These are phyloP conservation scores for Leptocoma aspasia DNA, from an alignment of 2,113 vertebrate genomes.

Conservation along the genomic window DNA sequence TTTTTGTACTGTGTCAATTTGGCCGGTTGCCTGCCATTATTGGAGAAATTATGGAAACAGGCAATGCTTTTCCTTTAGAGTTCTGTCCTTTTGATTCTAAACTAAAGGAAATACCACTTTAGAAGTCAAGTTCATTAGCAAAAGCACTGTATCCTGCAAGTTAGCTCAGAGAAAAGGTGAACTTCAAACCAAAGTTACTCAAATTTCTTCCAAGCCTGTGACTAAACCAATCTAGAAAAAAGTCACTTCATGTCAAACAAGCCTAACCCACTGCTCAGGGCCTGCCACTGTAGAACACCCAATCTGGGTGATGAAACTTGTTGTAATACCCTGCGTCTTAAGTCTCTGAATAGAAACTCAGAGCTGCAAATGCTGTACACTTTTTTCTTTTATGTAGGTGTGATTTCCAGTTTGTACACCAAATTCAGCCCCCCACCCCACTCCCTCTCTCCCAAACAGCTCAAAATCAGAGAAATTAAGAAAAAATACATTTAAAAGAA, in stretches of 20 bases:
- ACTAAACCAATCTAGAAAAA: background rate
- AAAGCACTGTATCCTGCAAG: background rate
- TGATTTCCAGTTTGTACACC: background rate
- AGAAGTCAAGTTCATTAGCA: background rate
- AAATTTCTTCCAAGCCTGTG: background rate
- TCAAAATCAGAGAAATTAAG: background rate
- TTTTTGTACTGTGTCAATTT: background rate
- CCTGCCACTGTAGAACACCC: rapidly evolving
- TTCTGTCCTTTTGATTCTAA: background rate
- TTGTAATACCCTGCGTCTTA: background rate
- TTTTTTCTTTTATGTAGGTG: background rate
- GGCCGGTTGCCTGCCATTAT: background rate
- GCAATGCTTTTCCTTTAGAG: background rate
- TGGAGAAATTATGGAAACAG: background rate
- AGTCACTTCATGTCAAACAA: background rate
- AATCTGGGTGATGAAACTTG: background rate
- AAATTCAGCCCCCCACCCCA: background rate
- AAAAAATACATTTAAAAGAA: background rate
- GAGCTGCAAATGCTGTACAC: background rate
- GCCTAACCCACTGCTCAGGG: background rate
- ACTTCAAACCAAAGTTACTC: background rate
- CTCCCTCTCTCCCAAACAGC: background rate
- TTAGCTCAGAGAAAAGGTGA: background rate
- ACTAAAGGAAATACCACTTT: background rate
- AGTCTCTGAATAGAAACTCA: background rate